These are phyloP conservation scores for Semaprochilodus insignis DNA, from an alignment of 2,797 vertebrate species.

Conservation along the genomic window DNA sequence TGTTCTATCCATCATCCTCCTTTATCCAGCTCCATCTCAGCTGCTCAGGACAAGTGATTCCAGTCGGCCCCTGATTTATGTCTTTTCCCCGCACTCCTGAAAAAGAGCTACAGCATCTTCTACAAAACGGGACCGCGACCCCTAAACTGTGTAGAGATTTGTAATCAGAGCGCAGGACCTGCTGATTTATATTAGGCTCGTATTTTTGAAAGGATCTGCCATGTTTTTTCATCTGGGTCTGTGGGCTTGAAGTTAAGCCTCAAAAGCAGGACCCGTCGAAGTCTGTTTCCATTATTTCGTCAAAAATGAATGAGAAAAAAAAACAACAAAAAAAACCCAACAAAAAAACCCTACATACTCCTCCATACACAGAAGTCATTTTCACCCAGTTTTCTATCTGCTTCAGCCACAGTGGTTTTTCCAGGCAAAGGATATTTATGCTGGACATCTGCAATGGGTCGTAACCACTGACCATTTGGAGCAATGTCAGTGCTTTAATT, in stretches of 20 bases:
- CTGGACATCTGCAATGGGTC: slow-evolving; percentile 49
- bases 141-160: slow-evolving; percentile 53
- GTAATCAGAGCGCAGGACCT: slow-evolving; percentile 48
- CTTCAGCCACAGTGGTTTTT: slow-evolving; percentile 50
- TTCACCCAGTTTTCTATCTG: slow-evolving; percentile 34
- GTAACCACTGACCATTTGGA: slow-evolving; percentile 48
- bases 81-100: slow-evolving; percentile 22
- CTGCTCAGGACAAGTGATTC: slow-evolving; percentile 50
- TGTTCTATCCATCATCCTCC: slow-evolving; percentile 42
- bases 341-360: slow-evolving; percentile 37
- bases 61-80: slow-evolving; percentile 49
- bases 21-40: slow-evolving; percentile 35
- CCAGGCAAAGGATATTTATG: slow-evolving; percentile 54
- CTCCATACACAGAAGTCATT: slow-evolving; percentile 30
- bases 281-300: slow-evolving; percentile 59
- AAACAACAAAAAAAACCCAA: slow-evolving; percentile 52
- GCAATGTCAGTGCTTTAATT: slow-evolving; percentile 44
- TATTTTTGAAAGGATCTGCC: slow-evolving; percentile 57
- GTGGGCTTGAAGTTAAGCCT: slow-evolving; percentile 57
- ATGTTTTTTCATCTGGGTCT: slow-evolving; percentile 69
- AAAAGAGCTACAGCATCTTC: slow-evolving; percentile 44
- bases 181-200: slow-evolving; percentile 56
- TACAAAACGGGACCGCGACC: slow-evolving; percentile 46
- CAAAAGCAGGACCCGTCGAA: slow-evolving; percentile 42
- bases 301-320: slow-evolving; percentile 23